phyloP scores from a whole-genome alignment of 2,797 vertebrate genomes.

The Enteromius trimaculatus region DNA sequence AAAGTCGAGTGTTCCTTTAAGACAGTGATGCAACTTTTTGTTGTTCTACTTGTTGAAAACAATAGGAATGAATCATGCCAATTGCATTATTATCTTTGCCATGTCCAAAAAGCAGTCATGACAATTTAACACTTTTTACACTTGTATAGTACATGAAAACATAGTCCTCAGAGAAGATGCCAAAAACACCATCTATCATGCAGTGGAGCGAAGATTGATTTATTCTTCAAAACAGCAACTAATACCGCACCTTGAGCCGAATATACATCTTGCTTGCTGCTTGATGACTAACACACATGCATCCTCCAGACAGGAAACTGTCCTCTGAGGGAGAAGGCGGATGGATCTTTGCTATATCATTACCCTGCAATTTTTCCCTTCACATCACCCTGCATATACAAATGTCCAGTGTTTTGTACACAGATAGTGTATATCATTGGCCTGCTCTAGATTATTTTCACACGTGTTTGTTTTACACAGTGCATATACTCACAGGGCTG shows the following conservation, averaged over 20 bases:
- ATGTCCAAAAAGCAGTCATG: conserved; percentile 6
- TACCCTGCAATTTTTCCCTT: conserved; percentile 5
- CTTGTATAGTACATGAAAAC: not conserved
- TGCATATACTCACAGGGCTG: not conserved
- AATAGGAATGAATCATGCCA: not conserved
- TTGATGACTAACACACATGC: conserved; percentile 59
- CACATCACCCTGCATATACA: not conserved
- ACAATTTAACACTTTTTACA: not conserved
- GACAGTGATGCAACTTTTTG: not conserved
- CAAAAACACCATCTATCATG: conserved; percentile 46
- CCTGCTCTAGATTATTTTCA: not conserved
- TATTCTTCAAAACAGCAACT: conserved; percentile 21
- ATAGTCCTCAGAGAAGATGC: not conserved
- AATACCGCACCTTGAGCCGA: conserved; percentile 35
- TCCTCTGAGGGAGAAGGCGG: conserved; percentile 30
- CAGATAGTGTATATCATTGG: not conserved
- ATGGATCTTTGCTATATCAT: conserved; percentile 37
- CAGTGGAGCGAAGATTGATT: conserved; percentile 57
- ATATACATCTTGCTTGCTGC: conserved; percentile 14
- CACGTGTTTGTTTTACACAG: not conserved
- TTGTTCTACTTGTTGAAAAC: not conserved
- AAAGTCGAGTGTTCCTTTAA: not conserved
- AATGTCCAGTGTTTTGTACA: not conserved
- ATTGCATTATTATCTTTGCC: not conserved
- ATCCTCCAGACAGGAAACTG: conserved; percentile 51